phyloP scores from a whole-genome alignment of 2,888 invertebrate species.

The Limenitis camilla region DNA sequence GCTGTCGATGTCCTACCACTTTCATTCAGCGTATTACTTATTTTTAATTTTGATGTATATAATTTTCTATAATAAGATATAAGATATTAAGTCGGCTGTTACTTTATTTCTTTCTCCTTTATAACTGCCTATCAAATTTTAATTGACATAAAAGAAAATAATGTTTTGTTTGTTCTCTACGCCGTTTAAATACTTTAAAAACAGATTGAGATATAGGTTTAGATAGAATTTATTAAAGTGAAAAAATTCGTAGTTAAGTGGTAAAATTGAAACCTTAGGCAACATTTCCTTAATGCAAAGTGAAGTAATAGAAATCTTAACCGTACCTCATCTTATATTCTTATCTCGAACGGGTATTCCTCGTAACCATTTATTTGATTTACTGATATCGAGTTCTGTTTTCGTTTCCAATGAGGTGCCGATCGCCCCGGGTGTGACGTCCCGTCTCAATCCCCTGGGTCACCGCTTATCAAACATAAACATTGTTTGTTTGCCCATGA shows the following conservation, averaged over 20 bases:
- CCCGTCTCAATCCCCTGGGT: slow-evolving; percentile 45
- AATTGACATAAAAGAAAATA: no score
- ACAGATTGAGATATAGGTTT: not conserved
- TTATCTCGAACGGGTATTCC: slow-evolving; percentile 42
- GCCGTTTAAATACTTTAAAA: not conserved
- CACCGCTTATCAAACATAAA: slow-evolving; percentile 55
- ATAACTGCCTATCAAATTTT: no score
- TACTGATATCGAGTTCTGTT: slow-evolving; percentile 62
- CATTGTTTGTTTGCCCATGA: slow-evolving; percentile 64
- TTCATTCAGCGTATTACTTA: slow-evolving; percentile 34
- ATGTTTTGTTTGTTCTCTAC: no score
- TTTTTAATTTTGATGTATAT: not conserved
- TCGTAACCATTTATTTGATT: slow-evolving; percentile 51
- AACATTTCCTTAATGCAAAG: no score
- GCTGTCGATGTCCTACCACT: slow-evolving; percentile 54
- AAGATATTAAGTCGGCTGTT: no score
- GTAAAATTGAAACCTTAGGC: no score
- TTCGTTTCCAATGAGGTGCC: slow-evolving; percentile 60
- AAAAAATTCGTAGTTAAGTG: no score
- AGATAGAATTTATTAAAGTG: no score
- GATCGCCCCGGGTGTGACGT: slow-evolving; percentile 33
- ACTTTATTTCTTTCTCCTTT: no score
- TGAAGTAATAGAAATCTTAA: no score
- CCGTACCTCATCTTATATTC: no score
- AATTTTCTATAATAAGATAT: no score